phyloP scores from a whole-genome alignment of 2,797 vertebrate genomes.

The Taenioides sp. region DNA sequence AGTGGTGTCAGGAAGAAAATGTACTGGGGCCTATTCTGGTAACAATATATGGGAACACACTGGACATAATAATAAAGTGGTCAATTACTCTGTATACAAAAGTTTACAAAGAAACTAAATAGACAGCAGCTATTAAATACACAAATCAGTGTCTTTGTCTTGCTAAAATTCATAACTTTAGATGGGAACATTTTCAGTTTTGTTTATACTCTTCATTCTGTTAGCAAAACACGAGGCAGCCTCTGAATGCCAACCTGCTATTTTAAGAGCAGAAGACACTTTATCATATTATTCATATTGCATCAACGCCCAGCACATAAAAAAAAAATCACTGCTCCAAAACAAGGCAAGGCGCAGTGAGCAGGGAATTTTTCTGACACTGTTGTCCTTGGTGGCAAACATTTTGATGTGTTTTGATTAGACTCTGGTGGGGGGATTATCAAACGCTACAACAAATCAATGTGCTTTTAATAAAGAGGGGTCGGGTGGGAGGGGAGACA shows the following conservation, averaged over 20 bases:
- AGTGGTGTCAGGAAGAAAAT: neutral
- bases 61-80: too few species aligned
- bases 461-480: conserved; percentile 77
- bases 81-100: too few species aligned
- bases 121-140: neutral
- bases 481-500: conserved; percentile 70
- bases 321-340: conserved; percentile 28
- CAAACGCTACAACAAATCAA: conserved; percentile 76
- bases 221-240: conserved; percentile 34
- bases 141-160: neutral
- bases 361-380: conserved; percentile 55
- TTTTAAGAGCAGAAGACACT: conserved; percentile 37
- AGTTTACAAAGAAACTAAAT: neutral
- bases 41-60: neutral
- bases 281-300: conserved; percentile 20
- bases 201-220: neutral
- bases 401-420: conserved; percentile 75
- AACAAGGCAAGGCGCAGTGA: conserved; percentile 54
- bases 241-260: conserved; percentile 47
- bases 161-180: neutral
- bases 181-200: neutral
- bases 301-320: conserved; percentile 14
- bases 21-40: neutral
- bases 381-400: conserved; percentile 70
- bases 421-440: conserved; percentile 68